Base-by-base conservation (phyloP, 2,888 invertebrate genomes). In the Cerceris rybyensis region DNA sequence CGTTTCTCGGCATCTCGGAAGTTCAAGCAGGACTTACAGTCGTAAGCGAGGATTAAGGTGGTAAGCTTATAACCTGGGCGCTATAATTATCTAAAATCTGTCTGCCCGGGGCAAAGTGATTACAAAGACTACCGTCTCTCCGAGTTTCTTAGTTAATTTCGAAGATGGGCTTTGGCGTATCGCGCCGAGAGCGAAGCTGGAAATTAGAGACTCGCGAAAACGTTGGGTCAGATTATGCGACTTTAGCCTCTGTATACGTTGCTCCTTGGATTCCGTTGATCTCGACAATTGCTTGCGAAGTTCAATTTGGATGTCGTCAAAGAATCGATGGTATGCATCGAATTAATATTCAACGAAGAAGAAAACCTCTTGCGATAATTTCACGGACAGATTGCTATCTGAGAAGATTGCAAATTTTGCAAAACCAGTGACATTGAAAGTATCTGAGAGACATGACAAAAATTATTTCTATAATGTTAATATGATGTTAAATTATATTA, bases 51-150 rank as follows among this genome's bases (percentile, higher is more conserved):
- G 81, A 81, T 81, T 82, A 81, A 71, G 64, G 39, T 57, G 17
- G 67, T 72, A 81, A 81, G 81, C 76, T 81, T 79, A 72, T 81
- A 79, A 79, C 55, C 58, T 55, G 58, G 61, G 41, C 17, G 52
- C 55, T 76, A 74, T 76, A 79, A 82, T 82, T 82, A 81, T 76
- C 81, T 79, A 74, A 81, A 82, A 81, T 81, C 81, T 79, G 76
- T 64, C 46, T 66, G 57, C 63, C n/a, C 28, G 43, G 13, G 69
- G 54, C 60, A 57, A 71, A 79, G 75, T 76, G 76, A 74, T 82
- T 71, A 76, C 67, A 76, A 68, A 72, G 79, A 79, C 52, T 64
- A 7, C 42, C 41, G 50, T 63, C 49, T 58, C 39, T 41, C 11
- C 42, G 43, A 71, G 67, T 69, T 79, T 81, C 81, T 82, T 67